A percentile compares a stretch with the other conserved stretches of the same genome.
Conservation (phyloP, 1,140 invertebrate species). For the Cyphomyrmex costatus region DNA sequence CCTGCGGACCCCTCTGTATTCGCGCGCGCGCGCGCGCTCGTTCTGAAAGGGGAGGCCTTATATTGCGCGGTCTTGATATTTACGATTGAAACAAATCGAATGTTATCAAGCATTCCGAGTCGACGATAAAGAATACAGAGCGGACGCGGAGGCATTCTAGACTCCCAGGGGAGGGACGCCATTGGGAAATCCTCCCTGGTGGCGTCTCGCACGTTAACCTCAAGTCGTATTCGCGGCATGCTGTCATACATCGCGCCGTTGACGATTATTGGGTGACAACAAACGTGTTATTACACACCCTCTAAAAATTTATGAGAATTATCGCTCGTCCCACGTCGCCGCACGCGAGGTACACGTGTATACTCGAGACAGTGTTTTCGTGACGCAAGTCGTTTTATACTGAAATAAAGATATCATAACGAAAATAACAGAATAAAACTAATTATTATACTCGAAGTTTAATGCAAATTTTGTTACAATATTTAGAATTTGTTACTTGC, state of each 20-base stretch:
- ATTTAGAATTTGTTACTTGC: not conserved
- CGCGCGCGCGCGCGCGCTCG: constrained; percentile 2
- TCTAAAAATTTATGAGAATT: constrained; percentile 28
- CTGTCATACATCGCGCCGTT: not conserved
- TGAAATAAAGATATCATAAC: not conserved
- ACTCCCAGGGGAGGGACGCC: constrained; percentile 75
- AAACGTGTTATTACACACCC: constrained; percentile 25
- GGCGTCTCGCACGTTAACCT: constrained; percentile 56
- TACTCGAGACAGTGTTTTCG: not conserved
- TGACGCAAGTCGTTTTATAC: not conserved
- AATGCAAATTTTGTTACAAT: not conserved
- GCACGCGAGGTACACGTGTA: not conserved
- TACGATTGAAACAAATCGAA: constrained; percentile 87
- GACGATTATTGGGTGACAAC: constrained; percentile 49
- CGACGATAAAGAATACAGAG: constrained; percentile 86
- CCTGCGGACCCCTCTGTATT: constrained; percentile 56
- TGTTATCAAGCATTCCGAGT: constrained; percentile 86
- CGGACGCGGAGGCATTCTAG: constrained; percentile 83
- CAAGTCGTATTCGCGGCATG: constrained; percentile 68
- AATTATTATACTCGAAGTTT: not conserved
- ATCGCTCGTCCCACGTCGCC: not conserved
- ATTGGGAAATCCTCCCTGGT: constrained; percentile 70
- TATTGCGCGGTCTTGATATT: constrained; percentile 84
- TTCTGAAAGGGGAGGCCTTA: constrained; percentile 60
- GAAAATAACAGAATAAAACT: not conserved